Percentiles rank a stretch among this genome's conserved stretches.
These are phyloP conservation scores for Agrochola lota DNA, from an alignment of 2,888 invertebrate genomes.

Conservation along the genomic window DNA sequence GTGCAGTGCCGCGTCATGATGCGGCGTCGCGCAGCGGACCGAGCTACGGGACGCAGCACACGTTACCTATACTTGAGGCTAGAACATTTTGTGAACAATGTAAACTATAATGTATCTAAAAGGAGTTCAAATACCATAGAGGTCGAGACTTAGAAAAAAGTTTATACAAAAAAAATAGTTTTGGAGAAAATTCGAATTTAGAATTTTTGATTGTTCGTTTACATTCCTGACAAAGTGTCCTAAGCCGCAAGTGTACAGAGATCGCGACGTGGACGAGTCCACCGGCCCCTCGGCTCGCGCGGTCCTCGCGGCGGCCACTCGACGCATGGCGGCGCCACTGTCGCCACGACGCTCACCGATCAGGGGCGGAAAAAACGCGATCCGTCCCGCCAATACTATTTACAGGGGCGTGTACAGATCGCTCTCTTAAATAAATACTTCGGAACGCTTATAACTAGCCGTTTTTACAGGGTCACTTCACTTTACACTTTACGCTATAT, in stretches of 20 bases:
- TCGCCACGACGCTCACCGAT: constrained; percentile 80
- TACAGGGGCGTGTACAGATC: constrained; percentile 86
- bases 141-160: constrained; percentile 38
- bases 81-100: constrained; percentile 51
- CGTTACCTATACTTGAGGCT: constrained; percentile 77
- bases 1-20: constrained; percentile 56
- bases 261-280: constrained; percentile 87
- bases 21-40: constrained; percentile 78
- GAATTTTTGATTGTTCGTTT: constrained; percentile 30
- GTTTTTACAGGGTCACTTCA: constrained; percentile 90
- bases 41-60: constrained; percentile 76
- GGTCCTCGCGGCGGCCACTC: constrained; percentile 70
- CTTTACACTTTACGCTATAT: constrained; percentile 89
- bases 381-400: constrained; percentile 85
- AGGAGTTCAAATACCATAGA: constrained; percentile 32
- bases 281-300: constrained; percentile 82
- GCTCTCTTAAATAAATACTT: constrained; percentile 88
- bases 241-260: constrained; percentile 75
- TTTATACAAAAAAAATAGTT: constrained; percentile 38
- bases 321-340: constrained; percentile 22
- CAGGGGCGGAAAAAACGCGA: constrained; percentile 81
- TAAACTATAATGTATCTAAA: constrained; percentile 51
- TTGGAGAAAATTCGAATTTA: constrained; percentile 24
- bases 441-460: constrained; percentile 88
- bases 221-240: constrained; percentile 45